Base-by-base conservation (phyloP, 2,888 invertebrate genomes). In the Anaspis maculata region DNA sequence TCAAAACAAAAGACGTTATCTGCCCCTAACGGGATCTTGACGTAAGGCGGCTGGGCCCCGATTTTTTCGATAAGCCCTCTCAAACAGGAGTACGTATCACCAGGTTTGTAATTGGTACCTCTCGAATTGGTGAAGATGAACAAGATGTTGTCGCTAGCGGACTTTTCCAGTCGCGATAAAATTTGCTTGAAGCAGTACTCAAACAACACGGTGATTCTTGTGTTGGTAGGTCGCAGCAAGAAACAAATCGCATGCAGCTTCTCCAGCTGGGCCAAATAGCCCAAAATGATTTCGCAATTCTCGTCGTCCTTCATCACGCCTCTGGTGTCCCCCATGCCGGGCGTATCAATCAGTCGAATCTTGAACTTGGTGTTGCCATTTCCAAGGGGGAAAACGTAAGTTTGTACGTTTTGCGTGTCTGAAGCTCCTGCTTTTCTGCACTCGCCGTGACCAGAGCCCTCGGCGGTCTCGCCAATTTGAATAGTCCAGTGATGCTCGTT, bases 1-100 rank as follows among this genome's bases (percentile, higher is more conserved):
- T 63, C 63, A 24, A 61, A 53, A 36, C 58, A 61, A 37, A 62
- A 63, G 3, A 53, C 48, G 28, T 63, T 63, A 2, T 49, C 43
- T 3, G 45, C 41, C 15, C 50, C 41, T 5, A 31, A 12, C 12
- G 48, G 51, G 21, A 58, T 53, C 7, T 45, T 37, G 2, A 52
- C 53, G 27, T 49, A 22, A 2, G 58, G 55, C 9, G 57, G 52
- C 13, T 39, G 30, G 14, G 39, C 16, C 15, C 32, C 30, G 3
- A 60, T 49, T 3, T 52, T 50, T 2, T 49, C 41, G 2, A 58
- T 34, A 6, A 57, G 33, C 16, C 44, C 44, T 33, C 45, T 42
- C 15, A 61, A 40, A 16, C 48, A 36, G 6, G 49, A 38, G 10
- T 50, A 39, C 2, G 61, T 59, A 19, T 59, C 57, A 3, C 58